These are phyloP conservation scores for Aphis gossypii DNA, from an alignment of 1,140 invertebrate species.

Conservation along the genomic window DNA sequence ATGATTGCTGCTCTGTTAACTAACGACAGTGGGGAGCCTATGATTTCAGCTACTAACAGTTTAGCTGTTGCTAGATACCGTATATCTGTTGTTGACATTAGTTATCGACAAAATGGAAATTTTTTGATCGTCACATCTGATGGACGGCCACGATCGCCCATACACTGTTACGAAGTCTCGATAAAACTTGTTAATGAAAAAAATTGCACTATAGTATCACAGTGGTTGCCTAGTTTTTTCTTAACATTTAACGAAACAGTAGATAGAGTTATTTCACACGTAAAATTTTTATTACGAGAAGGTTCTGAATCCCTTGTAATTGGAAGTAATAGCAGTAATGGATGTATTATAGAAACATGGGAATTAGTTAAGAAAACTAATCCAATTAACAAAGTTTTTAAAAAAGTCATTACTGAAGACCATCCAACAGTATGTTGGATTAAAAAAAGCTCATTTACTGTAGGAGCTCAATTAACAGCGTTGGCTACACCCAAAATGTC, in stretches of 20 bases:
- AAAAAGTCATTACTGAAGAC: slow-evolving; percentile 53
- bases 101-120: slow-evolving; percentile 81
- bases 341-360: slow-evolving; percentile 84
- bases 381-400: slow-evolving; percentile 52
- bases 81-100: slow-evolving; percentile 78
- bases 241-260: slow-evolving; percentile 58
- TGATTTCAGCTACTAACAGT: slow-evolving; percentile 71
- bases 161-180: slow-evolving; percentile 65
- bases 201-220: slow-evolving; percentile 70
- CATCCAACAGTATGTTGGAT: slow-evolving; percentile 50
- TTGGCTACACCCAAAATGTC: slow-evolving; percentile 54
- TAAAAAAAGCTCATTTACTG: slow-evolving; percentile 51
- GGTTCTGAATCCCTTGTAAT: slow-evolving; percentile 83
- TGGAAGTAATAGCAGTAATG: slow-evolving; percentile 70
- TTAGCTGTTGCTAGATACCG: slow-evolving; percentile 76
- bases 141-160: slow-evolving; percentile 67
- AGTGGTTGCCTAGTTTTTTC: slow-evolving; percentile 83
- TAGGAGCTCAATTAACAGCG: slow-evolving; percentile 47
- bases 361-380: slow-evolving; percentile 76
- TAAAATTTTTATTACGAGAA: slow-evolving; percentile 83
- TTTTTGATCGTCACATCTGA: slow-evolving; percentile 79
- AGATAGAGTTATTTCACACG: slow-evolving; percentile 59
- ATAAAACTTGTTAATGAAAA: slow-evolving; percentile 70
- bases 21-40: slow-evolving; percentile 57
- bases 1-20: slow-evolving; percentile 75